phyloP scores from a whole-genome alignment of 1,140 invertebrate genomes.

The Belonocnema kinseyi region DNA sequence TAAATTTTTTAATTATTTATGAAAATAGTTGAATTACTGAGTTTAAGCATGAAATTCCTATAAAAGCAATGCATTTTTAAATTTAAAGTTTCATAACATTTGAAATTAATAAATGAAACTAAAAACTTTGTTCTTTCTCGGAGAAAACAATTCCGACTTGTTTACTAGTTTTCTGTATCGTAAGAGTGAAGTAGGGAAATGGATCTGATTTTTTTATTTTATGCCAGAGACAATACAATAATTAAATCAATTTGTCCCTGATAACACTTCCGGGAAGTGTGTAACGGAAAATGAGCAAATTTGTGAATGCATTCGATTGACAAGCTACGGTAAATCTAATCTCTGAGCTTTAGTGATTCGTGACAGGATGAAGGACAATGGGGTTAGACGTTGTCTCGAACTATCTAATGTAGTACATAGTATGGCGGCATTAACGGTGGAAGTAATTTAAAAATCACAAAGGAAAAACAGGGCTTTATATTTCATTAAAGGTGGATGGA shows the following conservation, averaged over 20 bases:
- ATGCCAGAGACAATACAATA: not conserved
- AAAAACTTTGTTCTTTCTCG: no score
- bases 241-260: not conserved
- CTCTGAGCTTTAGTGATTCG: constrained; percentile 12
- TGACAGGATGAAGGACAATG: constrained; percentile 23
- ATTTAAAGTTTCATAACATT: no score
- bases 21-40: no score
- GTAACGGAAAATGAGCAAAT: constrained; percentile 10
- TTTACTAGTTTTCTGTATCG: not conserved
- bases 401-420: constrained; percentile 12
- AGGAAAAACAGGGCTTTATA: not conserved
- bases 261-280: not conserved
- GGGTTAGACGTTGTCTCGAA: constrained; percentile 20
- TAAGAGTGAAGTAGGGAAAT: not conserved
- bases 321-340: constrained; percentile 17
- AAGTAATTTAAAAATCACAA: not conserved
- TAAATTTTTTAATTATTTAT: no score
- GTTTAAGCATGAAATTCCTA: no score
- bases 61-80: no score
- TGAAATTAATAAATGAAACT: no score
- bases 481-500: not conserved
- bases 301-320: constrained; percentile 18
- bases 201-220: not conserved
- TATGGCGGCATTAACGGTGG: constrained; percentile 1
- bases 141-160: no score